Percentiles rank a stretch among this genome's conserved stretches.
These are phyloP conservation scores for Pandemis corylana DNA, from an alignment of 2,888 invertebrate genomes.

Conservation along the genomic window DNA sequence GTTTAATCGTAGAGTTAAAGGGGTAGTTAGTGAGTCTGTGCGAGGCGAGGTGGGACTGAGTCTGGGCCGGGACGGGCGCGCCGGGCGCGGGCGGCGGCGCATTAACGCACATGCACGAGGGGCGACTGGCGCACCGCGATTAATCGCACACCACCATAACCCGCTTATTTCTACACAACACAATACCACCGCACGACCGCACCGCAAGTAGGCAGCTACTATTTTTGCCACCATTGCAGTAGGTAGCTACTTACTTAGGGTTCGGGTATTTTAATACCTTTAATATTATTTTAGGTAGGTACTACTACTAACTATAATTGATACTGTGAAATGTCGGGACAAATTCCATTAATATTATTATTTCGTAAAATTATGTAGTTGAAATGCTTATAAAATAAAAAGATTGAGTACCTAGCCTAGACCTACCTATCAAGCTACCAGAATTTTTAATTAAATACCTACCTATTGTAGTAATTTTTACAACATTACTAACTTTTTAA, in stretches of 20 bases:
- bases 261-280: too few species aligned
- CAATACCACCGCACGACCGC: background rate
- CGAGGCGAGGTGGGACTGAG: slow-evolving; percentile 43
- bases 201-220: background rate
- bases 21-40: slow-evolving; percentile 9
- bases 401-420: too few species aligned
- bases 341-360: too few species aligned
- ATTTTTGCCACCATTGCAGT: background rate
- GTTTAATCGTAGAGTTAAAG: background rate
- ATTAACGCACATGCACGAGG: slow-evolving; percentile 34
- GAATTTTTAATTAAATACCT: too few species aligned
- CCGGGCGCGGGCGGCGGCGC: slow-evolving; percentile 45
- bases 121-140: slow-evolving; percentile 24
- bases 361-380: too few species aligned
- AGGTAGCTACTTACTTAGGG: background rate
- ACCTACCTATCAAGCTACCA: too few species aligned
- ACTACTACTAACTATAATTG: too few species aligned
- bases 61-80: slow-evolving; percentile 41
- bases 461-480: too few species aligned
- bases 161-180: slow-evolving; percentile 25
- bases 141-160: slow-evolving; percentile 30
- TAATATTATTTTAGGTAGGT: too few species aligned
- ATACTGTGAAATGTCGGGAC: too few species aligned
- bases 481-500: too few species aligned
- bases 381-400: too few species aligned